Conservation (phyloP, 2,797 vertebrate genomes). For the Pteropus rufus region DNA sequence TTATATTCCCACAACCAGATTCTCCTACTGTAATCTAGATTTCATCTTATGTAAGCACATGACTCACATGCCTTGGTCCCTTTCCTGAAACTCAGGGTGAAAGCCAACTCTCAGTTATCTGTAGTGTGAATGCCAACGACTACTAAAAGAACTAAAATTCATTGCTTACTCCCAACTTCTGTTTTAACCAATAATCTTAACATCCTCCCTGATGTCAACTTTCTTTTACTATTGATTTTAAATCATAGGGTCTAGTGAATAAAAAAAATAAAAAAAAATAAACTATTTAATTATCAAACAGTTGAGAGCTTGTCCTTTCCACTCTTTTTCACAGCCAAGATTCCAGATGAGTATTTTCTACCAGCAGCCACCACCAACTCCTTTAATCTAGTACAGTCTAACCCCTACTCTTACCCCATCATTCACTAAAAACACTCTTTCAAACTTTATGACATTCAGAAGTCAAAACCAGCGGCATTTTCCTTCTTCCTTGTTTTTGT, state of each 20-base stretch:
- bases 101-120: conserved; percentile 40
- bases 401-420: background rate
- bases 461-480: background rate
- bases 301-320: background rate
- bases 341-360: background rate
- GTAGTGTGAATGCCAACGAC: background rate
- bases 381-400: background rate
- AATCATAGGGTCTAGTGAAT: background rate
- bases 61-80: conserved; percentile 44
- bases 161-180: background rate
- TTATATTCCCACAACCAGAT: conserved; percentile 58
- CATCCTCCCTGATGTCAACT: background rate
- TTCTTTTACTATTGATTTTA: background rate
- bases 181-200: background rate
- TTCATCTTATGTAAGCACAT: conserved; percentile 60
- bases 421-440: background rate
- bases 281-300: background rate
- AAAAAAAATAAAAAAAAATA: background rate
- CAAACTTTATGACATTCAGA: background rate
- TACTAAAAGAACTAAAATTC: background rate
- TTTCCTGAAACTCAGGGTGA: conserved; percentile 63
- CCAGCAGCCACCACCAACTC: background rate
- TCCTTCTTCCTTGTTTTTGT: background rate
- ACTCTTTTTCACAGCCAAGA: background rate
- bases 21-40: conserved; percentile 41